A percentile compares a stretch with the other conserved stretches of the same genome.
Evolutionary conservation across 2,888 invertebrate genomes (phyloP).

Genomic region (Therioaphis trifolii): DNA sequence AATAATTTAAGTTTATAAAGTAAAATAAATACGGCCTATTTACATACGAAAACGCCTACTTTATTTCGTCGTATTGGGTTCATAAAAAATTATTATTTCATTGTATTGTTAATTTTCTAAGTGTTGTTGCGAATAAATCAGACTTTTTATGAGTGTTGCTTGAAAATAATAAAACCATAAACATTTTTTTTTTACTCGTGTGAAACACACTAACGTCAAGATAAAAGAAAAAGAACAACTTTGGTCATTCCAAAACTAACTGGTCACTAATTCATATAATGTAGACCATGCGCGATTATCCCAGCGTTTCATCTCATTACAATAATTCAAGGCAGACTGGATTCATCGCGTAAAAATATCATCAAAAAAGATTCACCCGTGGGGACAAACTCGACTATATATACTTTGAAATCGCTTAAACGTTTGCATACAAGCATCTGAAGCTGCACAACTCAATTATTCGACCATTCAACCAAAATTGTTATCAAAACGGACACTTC

Average conservation of each 20-base stretch:
- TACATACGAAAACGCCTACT: too few species aligned
- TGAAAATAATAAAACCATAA: neutral
- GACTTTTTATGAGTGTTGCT: neutral
- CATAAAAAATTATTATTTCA: too few species aligned
- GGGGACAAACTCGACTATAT: conserved; percentile 38
- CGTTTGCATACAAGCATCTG: neutral
- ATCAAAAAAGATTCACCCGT: conserved; percentile 11
- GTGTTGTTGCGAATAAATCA: too few species aligned
- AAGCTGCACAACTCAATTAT: neutral
- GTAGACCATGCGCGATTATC: conserved; percentile 3
- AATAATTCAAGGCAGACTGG: conserved; percentile 32
- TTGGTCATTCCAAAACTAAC: neutral
- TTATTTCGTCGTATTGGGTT: too few species aligned
- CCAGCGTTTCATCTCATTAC: neutral
- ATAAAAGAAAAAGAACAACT: conserved; percentile 2
- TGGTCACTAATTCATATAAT: neutral
- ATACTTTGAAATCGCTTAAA: neutral
- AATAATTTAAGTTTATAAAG: too few species aligned
- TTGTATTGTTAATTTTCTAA: too few species aligned
- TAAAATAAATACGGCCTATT: too few species aligned
- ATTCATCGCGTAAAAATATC: neutral
- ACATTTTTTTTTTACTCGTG: neutral
- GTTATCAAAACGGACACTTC: neutral
- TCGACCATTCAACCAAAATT: too few species aligned
- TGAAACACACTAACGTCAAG: neutral